Percentiles rank a stretch among this genome's conserved stretches.
phyloP scores from a whole-genome alignment of 2,113 vertebrate genomes.

The Orycteropus afer region DNA sequence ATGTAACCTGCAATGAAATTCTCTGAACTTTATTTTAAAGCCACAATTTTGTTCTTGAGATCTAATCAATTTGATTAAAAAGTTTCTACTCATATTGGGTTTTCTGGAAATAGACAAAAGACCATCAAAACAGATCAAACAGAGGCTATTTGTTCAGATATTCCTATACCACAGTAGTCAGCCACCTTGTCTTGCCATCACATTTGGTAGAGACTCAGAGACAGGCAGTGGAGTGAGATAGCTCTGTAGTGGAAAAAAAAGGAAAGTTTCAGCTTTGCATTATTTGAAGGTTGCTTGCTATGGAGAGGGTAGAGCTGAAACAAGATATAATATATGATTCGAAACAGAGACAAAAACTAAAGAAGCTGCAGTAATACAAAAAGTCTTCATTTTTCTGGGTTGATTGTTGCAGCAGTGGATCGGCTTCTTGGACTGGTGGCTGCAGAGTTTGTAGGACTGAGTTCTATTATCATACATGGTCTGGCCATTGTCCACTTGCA shows the following conservation, averaged over 20 bases:
- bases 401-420: background rate
- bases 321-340: background rate
- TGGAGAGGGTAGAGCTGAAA: background rate
- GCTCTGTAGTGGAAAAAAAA: accelerated
- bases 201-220: background rate
- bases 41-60: background rate
- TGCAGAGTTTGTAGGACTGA: background rate
- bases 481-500: background rate
- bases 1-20: background rate
- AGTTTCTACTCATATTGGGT: background rate
- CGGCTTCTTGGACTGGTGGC: background rate
- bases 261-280: background rate
- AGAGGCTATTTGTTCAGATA: background rate
- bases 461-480: no score
- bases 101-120: conserved; percentile 43
- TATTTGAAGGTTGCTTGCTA: background rate
- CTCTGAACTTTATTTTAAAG: background rate
- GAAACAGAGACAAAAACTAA: background rate
- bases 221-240: accelerated
- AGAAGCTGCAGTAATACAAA: background rate
- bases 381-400: background rate
- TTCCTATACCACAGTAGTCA: background rate
- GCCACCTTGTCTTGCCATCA: no score
- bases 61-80: background rate
- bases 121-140: background rate